Base-by-base conservation (phyloP, 2,888 invertebrate species). In the Cacoxenus indagator region DNA sequence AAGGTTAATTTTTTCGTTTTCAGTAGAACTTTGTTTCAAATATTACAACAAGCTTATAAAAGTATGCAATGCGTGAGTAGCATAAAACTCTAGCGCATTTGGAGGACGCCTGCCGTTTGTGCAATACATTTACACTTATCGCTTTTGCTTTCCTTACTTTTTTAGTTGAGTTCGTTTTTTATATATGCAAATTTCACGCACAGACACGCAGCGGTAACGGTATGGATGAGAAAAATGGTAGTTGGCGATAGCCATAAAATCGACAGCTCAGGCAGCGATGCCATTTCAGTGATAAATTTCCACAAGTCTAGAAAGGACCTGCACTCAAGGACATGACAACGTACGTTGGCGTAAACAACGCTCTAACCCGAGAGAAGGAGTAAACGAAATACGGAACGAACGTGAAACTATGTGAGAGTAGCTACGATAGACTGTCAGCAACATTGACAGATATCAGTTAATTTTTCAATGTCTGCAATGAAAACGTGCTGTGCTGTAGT, bases 401-500 rank as follows among this genome's bases (percentile, higher is more conserved):
- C 37, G 0, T 9, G 64, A 26, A 17, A 45, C 46, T 54, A 45
- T 64, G n/a, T 17, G 65, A 31, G 54, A 31, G 24, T 54, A 26
- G 19, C 29, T 24, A 27, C 29, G 27, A 24, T 22, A 62, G 48
- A 51, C 72, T 74, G 81, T 76, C 77, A 78, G 70, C 73, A 76
- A 67, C 81, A 75, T 74, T 76, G 84, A 82, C 76, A 77, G 81
- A 82, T 82, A 80, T 82, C 76, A 73, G 78, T 78, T 82, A 82
- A 82, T 82, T 82, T 82, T 84, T 84, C 82, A 82, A 82, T 75
- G 84, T 84, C 84, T 76, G 70, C 74, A 78, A 74, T 74, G 75
- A 73, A 76, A 76, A 80, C 82, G 84, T 78, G 81, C 74, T 72
- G 73, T 24, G 62, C 17, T 43, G 22, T 43, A 43, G 57, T 26